Base-by-base conservation (phyloP, 2,888 invertebrate species). In the Tortricodes alternella region DNA sequence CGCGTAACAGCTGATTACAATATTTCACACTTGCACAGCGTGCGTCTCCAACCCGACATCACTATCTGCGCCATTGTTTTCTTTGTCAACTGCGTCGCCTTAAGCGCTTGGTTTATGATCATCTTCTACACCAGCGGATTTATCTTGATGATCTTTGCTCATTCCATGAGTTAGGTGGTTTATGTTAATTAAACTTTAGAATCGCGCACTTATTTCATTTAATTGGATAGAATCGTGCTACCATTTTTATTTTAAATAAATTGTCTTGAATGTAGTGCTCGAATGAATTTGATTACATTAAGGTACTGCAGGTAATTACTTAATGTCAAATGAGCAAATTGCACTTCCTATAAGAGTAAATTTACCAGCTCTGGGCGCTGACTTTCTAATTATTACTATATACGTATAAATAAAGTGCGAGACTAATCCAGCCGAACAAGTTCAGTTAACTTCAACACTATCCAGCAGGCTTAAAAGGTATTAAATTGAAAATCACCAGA, bases 401-500 rank as follows among this genome's bases (percentile, higher is more conserved):
- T 2, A 11, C 2, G 15, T 15, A 38, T 24, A 53, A 15, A 35
- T 27, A 52, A 43, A 46, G 48, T 48, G 37, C 41, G 58, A 39
- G 60, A 59, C 58, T 62, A 66, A 67, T 70, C 68, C 66, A 62
- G 71, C 66, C 71, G 64, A 71, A 63, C 68, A 65, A 62, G 49
- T 65, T 62, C 65, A 66, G 64, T 73, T 70, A 70, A 71, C 61
- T 72, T 71, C 66, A 74, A 78, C 74, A 77, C 71, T 74, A 67
- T 70, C 71, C 77, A 77, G 70, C 63, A 62, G 60, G 49, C 71
- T 72, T 74, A 76, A 74, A 72, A 71, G 66, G 74, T 67, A 72
- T 70, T 81, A 78, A 81, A 75, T 75, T 82, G 87, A 88, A 81
- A 78, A 85, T 83, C 78, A 79, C 84, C 89, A 89, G 87, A 79